These are phyloP conservation scores for Mactra quadrangularis DNA, from an alignment of 1,140 invertebrate genomes.

Conservation along the genomic window DNA sequence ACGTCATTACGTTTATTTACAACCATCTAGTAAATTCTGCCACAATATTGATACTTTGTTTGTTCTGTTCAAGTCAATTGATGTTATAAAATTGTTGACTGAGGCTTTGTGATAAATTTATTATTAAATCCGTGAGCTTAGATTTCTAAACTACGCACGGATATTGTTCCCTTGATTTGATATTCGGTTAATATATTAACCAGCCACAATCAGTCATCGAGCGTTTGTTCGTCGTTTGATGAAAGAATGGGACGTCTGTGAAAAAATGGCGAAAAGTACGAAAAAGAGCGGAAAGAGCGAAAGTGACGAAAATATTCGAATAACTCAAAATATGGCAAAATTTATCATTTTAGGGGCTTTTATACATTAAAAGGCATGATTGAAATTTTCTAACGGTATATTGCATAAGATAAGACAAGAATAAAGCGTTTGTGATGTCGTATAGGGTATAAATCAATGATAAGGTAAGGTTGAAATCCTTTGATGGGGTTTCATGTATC, in stretches of 20 bases:
- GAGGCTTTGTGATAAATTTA: conserved; percentile 46
- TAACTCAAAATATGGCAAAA: too few relatives aligned
- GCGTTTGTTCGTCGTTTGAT: conserved; percentile 32
- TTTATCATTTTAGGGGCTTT: too few relatives aligned
- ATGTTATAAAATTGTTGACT: conserved; percentile 39
- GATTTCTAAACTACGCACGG: neutral
- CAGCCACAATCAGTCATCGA: conserved; percentile 4
- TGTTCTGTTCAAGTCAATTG: conserved; percentile 36
- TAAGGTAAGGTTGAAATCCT: neutral
- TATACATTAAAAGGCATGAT: conserved; percentile 50
- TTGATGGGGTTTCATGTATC: conserved; percentile 26
- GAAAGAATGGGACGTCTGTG: neutral
- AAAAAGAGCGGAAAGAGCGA: too few relatives aligned
- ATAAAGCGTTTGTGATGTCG: conserved; percentile 17
- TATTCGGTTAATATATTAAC: neutral
- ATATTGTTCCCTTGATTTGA: conserved; percentile 23
- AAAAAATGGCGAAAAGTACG: conserved; percentile 34
- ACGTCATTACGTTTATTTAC: conserved; percentile 52
- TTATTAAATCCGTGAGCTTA: conserved; percentile 20
- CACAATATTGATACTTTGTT: conserved; percentile 12
- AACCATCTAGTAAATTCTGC: conserved; percentile 20
- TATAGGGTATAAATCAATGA: conserved; percentile 46
- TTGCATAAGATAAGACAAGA: conserved; percentile 56
- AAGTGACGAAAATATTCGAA: too few relatives aligned
- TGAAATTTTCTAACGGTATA: conserved; percentile 58